Conservation (phyloP, 2,797 vertebrate genomes). For the Tragopan temminckii region DNA sequence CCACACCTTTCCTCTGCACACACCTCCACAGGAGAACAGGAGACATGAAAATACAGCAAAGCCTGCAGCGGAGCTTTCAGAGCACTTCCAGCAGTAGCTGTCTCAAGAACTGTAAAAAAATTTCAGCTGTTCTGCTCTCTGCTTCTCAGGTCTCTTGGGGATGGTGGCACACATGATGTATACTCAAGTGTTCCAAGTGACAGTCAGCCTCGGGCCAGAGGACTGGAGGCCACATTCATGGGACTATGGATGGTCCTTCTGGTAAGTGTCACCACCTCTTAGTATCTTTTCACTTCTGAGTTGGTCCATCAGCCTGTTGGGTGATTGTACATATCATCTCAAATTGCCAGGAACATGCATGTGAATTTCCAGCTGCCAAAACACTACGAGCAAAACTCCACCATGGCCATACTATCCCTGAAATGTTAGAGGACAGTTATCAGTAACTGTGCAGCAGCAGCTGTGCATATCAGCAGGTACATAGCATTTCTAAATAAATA, state of each 20-base stretch:
- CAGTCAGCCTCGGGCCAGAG: constrained; percentile 90
- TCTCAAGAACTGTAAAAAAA: background rate
- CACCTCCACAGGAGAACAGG: constrained; percentile 32
- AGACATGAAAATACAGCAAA: constrained; percentile 54
- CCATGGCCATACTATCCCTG: rapidly evolving
- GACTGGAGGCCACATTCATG: constrained; percentile 94
- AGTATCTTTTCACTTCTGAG: background rate
- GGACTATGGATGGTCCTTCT: constrained; percentile 95
- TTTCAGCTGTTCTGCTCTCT: constrained; percentile 15
- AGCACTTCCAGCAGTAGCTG: constrained; percentile 24
- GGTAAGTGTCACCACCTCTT: constrained; percentile 84
- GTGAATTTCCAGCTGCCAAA: background rate
- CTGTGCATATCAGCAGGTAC: constrained; percentile 36
- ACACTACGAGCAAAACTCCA: background rate
- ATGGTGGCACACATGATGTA: constrained; percentile 98
- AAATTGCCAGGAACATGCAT: background rate
- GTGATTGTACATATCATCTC: background rate
- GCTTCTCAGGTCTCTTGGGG: constrained; percentile 89
- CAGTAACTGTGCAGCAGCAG: constrained; percentile 18
- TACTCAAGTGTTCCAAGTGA: constrained; percentile 95
- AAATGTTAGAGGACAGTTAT: background rate
- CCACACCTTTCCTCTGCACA: constrained; percentile 37
- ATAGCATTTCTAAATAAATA: constrained; percentile 50
- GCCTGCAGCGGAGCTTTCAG: constrained; percentile 30
- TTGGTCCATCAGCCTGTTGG: background rate